These are phyloP conservation scores for Mungos mungo DNA, from an alignment of 2,113 vertebrate species.

Conservation along the genomic window DNA sequence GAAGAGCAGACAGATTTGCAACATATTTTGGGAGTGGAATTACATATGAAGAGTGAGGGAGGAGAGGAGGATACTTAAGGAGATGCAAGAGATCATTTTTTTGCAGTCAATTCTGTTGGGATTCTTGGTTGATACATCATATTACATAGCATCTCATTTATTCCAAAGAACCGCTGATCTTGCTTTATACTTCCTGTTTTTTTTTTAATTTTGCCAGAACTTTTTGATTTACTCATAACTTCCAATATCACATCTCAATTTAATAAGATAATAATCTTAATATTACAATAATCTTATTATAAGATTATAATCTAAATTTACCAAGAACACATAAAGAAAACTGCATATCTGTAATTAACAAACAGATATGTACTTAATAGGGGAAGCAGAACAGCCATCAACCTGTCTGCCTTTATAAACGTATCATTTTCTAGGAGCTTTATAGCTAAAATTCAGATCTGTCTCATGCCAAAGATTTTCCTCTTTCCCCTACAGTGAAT, in stretches of 20 bases:
- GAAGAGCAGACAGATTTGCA: not conserved
- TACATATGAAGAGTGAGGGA: not conserved
- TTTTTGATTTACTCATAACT: conserved; percentile 2
- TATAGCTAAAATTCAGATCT: not conserved
- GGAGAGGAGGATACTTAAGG: not conserved
- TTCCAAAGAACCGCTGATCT: not conserved
- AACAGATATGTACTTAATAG: not conserved
- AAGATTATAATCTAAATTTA: not conserved
- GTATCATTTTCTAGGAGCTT: not conserved
- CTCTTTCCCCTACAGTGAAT: not conserved
- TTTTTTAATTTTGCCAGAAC: not conserved
- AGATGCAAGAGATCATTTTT: not conserved
- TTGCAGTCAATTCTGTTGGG: not conserved
- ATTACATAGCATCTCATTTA: not conserved
- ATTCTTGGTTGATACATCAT: not conserved
- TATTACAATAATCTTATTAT: not conserved
- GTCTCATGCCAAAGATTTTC: not conserved
- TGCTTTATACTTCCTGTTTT: not conserved
- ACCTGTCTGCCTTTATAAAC: not conserved
- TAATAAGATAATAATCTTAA: not conserved
- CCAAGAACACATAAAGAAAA: not conserved
- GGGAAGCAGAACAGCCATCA: not conserved
- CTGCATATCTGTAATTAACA: not conserved
- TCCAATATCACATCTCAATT: not conserved
- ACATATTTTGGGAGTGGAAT: not conserved